Evolutionary conservation across 2,888 invertebrate genomes (phyloP).

Genomic region (Brenthis hecate): DNA sequence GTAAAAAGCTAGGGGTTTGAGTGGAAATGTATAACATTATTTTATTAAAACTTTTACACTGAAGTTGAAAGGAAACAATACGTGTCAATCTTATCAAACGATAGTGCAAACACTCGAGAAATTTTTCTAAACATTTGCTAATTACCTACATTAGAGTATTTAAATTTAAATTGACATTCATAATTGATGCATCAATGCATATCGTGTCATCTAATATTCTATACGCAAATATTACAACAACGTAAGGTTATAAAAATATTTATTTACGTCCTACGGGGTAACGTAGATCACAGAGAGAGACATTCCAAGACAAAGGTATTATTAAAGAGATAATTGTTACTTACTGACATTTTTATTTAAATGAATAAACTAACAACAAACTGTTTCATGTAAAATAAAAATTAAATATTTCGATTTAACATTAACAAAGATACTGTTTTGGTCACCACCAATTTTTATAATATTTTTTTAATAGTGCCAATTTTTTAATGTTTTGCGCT

Average conservation of each 20-base stretch:
- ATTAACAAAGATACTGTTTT: not conserved
- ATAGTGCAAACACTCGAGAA: slow-evolving; percentile 20
- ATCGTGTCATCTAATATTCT: slow-evolving; percentile 26
- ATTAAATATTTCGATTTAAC: not conserved
- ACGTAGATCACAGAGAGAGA: slow-evolving; percentile 35
- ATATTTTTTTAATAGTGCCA: not conserved
- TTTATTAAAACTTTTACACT: not conserved
- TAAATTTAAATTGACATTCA: slow-evolving; percentile 66
- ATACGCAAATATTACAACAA: slow-evolving; percentile 24
- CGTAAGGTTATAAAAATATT: slow-evolving; percentile 40
- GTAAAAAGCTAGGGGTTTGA: slow-evolving; percentile 4
- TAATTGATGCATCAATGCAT: slow-evolving; percentile 62
- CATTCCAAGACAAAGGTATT: slow-evolving; percentile 3
- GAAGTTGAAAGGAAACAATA: not conserved
- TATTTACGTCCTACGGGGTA: slow-evolving; percentile 32
- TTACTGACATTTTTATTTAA: slow-evolving; percentile 2
- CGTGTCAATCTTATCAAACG: not conserved
- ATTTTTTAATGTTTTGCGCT: slow-evolving; percentile 12
- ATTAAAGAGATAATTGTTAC: not conserved
- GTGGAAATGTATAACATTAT: slow-evolving; percentile 5
- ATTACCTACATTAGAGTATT: slow-evolving; percentile 14
- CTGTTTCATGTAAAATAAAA: not conserved
- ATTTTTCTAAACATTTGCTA: slow-evolving; percentile 14
- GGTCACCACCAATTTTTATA: not conserved
- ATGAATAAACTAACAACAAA: slow-evolving; percentile 12